Base-by-base conservation (phyloP, 2,888 invertebrate genomes). In the Pardosa pseudoannulata region DNA sequence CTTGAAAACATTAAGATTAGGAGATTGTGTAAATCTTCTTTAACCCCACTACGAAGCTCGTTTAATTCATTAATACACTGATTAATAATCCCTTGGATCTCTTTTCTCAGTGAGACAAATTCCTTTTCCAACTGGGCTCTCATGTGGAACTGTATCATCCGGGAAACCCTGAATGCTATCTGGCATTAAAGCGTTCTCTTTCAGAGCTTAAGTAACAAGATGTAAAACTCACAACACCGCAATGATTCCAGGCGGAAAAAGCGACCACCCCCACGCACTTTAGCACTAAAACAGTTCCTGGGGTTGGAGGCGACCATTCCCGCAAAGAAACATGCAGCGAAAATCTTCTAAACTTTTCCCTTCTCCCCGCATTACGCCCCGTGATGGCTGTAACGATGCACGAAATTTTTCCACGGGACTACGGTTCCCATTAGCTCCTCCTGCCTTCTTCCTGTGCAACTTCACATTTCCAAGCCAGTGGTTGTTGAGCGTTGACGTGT, bases 391-490 rank as follows among this genome's bases (percentile, higher is more conserved):
- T 46, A 46, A 16, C 46, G 46, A 46, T 46, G 46, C 46, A 46
- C 46, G 16, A 46, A 46, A 46, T 46, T 46, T 46, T 46, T 46
- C 46, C 16, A 46, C 46, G 46, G 46, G 46, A 46, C 46, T 46
- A 46, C 46, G 16, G 16, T 16, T 46, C 46, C 46, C 46, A 46
- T 46, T 46, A 46, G 46, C 16, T 16, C 46, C 46, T 16, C 9
- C 16, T 16, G 2, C 16, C 16, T 46, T 46, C 11, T 46, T 46
- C 46, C 16, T 11, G 16, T 16, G 16, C 46, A 46, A 16, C 11
- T 46, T 46, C 80, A 73, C 29, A 67, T 73, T 74, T 74, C 80
- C 80, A 7, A 67, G 67, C 73, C 67, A 74, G 6, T 74, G 67
- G 68, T 19, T 80, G 73, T 46, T 39, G 46, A 32, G 67, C 56